Evolutionary conservation across 30 jellyfish, hydroid and myxozoan species (phyloP).

Genomic region (Morbakka virulenta): DNA sequence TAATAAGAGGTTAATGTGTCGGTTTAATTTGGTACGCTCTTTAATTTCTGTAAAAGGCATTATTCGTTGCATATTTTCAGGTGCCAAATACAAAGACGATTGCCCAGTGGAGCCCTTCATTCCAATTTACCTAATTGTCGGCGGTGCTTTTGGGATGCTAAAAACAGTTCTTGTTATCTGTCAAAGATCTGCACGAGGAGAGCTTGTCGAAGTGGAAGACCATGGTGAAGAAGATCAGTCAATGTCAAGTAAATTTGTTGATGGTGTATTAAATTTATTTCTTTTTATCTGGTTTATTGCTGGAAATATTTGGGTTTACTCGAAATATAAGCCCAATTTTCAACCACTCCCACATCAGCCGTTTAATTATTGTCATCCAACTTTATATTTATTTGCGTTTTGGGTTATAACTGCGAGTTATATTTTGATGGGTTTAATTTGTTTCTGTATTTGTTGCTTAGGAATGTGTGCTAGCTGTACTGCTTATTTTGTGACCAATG

Average conservation of each 20-base stretch:
- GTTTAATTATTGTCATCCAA: slow-evolving; percentile 82
- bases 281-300: slow-evolving; percentile 97
- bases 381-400: slow-evolving; percentile 82
- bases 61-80: too few species aligned
- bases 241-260: slow-evolving; percentile 67
- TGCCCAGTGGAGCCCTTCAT: slow-evolving; percentile 98
- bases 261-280: slow-evolving; percentile 84
- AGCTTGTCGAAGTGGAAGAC: slow-evolving; percentile 14
- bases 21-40: too few species aligned
- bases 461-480: slow-evolving; percentile 99
- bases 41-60: too few species aligned
- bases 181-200: slow-evolving; percentile 75
- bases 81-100: slow-evolving; percentile 74
- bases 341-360: slow-evolving; percentile 95
- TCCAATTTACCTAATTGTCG: slow-evolving; percentile 94
- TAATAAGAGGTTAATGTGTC: too few species aligned
- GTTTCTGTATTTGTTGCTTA: slow-evolving; percentile 92
- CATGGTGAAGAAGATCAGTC: slow-evolving; percentile 69
- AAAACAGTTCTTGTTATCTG: slow-evolving; percentile 69
- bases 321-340: slow-evolving; percentile 86
- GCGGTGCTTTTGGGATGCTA: slow-evolving; percentile 95
- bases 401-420: slow-evolving; percentile 94
- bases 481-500: slow-evolving; percentile 88
- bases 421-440: slow-evolving; percentile 74
- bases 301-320: slow-evolving; percentile 96